phyloP scores from a whole-genome alignment of 2,113 vertebrate genomes.

The Ranitomeya variabilis region DNA sequence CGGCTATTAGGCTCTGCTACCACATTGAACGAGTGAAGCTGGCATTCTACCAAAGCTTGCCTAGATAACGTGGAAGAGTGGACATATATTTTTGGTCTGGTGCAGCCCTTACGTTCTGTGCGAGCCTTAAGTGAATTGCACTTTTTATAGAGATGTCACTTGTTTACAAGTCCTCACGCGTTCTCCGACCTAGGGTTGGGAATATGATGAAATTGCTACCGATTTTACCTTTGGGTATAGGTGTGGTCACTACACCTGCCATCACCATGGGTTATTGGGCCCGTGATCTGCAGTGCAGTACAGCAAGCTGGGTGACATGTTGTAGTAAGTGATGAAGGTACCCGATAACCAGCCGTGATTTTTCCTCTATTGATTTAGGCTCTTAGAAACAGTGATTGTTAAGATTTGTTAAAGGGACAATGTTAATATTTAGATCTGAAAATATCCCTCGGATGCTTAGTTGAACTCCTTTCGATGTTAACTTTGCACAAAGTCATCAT shows the following conservation, averaged over 20 bases:
- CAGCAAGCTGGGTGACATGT: neutral
- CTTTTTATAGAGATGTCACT: conserved; percentile 47
- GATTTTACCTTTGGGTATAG: neutral
- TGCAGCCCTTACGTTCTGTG: neutral
- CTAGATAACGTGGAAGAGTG: conserved; percentile 75
- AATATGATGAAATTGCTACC: conserved; percentile 3
- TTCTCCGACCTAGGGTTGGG: conserved; percentile 18
- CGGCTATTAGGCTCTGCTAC: conserved; percentile 97
- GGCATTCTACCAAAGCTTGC: conserved; percentile 98
- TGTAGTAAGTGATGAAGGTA: conserved; percentile 6
- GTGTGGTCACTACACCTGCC: neutral
- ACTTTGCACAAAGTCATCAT: neutral
- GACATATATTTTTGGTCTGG: neutral
- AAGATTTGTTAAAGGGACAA: neutral
- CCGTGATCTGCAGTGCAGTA: neutral
- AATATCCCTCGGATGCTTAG: neutral
- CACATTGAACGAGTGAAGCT: conserved; percentile 97
- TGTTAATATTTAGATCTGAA: neutral
- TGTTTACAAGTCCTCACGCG: conserved; percentile 45
- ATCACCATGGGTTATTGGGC: neutral
- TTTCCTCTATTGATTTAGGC: neutral
- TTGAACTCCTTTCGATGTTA: neutral
- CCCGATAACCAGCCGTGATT: neutral
- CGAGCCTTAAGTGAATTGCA: conserved; percentile 53
- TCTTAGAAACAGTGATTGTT: neutral